phyloP scores from a whole-genome alignment of 1,140 invertebrate genomes.

The Vollenhovia emeryi region DNA sequence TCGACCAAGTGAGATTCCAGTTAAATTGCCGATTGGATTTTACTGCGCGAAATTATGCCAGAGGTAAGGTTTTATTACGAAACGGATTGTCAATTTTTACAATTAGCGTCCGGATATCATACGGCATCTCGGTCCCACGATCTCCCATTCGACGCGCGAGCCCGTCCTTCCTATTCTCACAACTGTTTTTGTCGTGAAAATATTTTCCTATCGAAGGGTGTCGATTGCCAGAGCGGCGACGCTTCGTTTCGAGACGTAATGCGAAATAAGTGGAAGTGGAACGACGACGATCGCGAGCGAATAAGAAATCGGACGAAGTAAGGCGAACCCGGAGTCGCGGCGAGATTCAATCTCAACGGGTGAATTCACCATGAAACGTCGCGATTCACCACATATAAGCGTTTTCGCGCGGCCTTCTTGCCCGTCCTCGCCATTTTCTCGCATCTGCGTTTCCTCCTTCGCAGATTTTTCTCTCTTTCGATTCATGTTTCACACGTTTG shows the following conservation, averaged over 20 bases:
- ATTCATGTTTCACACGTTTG: neutral
- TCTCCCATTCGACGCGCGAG: neutral
- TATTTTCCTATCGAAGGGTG: neutral
- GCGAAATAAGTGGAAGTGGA: slow-evolving; percentile 38
- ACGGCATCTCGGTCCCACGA: neutral
- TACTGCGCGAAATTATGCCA: neutral
- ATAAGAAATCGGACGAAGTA: slow-evolving; percentile 41
- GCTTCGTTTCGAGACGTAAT: slow-evolving; percentile 1
- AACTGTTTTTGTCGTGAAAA: slow-evolving; percentile 12
- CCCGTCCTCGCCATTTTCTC: slow-evolving; percentile 22
- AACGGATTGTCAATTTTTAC: neutral
- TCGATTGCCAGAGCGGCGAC: neutral
- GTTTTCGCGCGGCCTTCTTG: slow-evolving; percentile 23
- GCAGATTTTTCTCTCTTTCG: neutral
- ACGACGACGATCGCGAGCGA: slow-evolving; percentile 14
- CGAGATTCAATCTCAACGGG: slow-evolving; percentile 57
- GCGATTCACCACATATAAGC: slow-evolving; percentile 45
- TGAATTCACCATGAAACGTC: slow-evolving; percentile 69
- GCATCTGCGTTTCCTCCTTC: slow-evolving; percentile 5
- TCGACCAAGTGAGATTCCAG: neutral
- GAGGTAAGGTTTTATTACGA: neutral
- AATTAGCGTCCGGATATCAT: neutral
- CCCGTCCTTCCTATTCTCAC: neutral
- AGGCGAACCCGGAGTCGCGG: slow-evolving; percentile 47
- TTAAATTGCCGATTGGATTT: neutral